These are phyloP conservation scores for Zaprionus inermis DNA, from an alignment of 1,140 invertebrate species.

Conservation along the genomic window DNA sequence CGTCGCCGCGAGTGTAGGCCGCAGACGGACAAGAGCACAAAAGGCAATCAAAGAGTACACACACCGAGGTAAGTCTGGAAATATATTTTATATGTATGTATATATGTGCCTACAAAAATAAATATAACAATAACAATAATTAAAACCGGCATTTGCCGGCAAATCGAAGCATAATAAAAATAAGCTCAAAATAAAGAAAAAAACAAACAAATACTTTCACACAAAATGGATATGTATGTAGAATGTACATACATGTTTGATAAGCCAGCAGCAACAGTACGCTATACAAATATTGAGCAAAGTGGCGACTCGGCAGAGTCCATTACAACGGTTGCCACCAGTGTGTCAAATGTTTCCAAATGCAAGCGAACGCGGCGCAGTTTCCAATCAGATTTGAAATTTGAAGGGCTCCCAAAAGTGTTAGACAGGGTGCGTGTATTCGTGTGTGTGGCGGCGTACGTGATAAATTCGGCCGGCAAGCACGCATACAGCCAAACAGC, in stretches of 20 bases:
- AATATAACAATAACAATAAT: conserved; percentile 16
- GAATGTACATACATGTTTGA: not conserved
- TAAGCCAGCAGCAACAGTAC: not conserved
- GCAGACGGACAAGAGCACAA: conserved; percentile 45
- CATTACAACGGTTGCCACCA: conserved; percentile 3
- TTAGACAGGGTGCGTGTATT: not conserved
- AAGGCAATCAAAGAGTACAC: conserved; percentile 51
- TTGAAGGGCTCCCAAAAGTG: conserved; percentile 16
- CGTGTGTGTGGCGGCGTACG: conserved; percentile 41
- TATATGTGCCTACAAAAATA: conserved; percentile 19
- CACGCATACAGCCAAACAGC: conserved; percentile 60
- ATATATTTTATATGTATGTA: conserved; percentile 1
- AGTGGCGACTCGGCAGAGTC: not conserved
- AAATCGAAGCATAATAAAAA: conserved; percentile 53
- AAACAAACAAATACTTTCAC: conserved; percentile 30
- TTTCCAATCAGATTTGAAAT: conserved; percentile 47
- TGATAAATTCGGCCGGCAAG: conserved; percentile 65
- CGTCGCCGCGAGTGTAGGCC: conserved; percentile 46
- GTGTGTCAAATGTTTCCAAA: conserved; percentile 12
- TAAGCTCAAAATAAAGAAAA: conserved; percentile 44
- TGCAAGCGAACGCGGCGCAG: conserved; percentile 7
- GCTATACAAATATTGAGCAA: conserved; percentile 11
- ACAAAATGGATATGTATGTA: conserved; percentile 1
- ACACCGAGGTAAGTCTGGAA: conserved; percentile 54
- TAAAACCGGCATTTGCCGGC: conserved; percentile 64